Conservation (phyloP, 2,113 vertebrate species). For the Crotalus tigris region DNA sequence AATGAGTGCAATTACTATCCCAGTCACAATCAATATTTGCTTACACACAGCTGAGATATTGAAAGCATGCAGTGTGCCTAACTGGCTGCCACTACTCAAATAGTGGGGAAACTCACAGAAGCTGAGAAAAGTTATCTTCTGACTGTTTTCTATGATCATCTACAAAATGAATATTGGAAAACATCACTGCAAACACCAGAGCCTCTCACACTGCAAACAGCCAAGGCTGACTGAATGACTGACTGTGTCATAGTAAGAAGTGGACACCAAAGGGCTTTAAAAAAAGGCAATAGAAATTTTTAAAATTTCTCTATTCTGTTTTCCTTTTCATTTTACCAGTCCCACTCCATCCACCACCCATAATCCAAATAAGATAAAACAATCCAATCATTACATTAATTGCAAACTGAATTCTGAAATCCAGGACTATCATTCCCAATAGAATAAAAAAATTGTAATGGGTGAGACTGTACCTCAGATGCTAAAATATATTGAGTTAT, state of each 20-base stretch:
- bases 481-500: neutral
- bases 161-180: slow-evolving; percentile 58
- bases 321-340: neutral
- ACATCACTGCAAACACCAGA: slow-evolving; percentile 46
- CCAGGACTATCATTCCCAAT: neutral
- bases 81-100: slow-evolving; percentile 50
- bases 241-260: slow-evolving; percentile 23
- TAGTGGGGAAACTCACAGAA: slow-evolving; percentile 39
- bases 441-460: neutral
- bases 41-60: slow-evolving; percentile 61
- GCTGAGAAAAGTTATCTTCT: slow-evolving; percentile 48
- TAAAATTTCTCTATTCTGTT: neutral
- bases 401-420: neutral
- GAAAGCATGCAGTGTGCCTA: slow-evolving; percentile 57
- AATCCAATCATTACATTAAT: neutral
- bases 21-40: slow-evolving; percentile 68
- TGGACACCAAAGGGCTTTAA: neutral
- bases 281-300: slow-evolving; percentile 7
- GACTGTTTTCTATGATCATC: slow-evolving; percentile 55
- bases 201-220: slow-evolving; percentile 28
- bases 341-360: neutral
- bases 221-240: neutral
- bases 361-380: neutral
- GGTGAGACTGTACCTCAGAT: neutral
- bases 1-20: slow-evolving; percentile 64